Base-by-base conservation (phyloP, 2,113 vertebrate species). In the Puma concolor region DNA sequence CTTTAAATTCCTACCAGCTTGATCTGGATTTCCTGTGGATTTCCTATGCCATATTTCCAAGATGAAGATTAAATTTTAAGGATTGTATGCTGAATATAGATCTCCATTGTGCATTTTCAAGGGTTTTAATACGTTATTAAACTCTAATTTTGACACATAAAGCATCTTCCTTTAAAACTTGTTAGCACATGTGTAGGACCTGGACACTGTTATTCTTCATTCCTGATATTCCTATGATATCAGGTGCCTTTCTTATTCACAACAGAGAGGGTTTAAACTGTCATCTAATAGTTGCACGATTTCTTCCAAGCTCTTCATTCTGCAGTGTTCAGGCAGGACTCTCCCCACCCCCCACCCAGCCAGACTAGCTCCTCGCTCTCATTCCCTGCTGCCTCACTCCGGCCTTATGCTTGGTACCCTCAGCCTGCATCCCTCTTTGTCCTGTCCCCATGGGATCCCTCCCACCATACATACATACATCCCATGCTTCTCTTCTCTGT, bases 41-140 rank as follows among this genome's bases (percentile, higher is more conserved):
- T 96, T 96, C 27, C 31, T 91, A 44, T 79, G 79, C 38, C 14
- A 14, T 57, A 71, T 97, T 94, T 29, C 83, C 69, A 86, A 81
- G 31, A 41, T 76, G 31, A 86, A 8, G 57, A 74, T 86, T 88
- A 64, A 21, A 67, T 69, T 79, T 87, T 74, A 83, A 97, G 36
- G 50, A 69, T 85, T 14, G 11, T 41, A 7, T 12, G 3, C 31
- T 82, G 69, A 89, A 92, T 89, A 82, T 74, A 89, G 17, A 77
- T 50, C 41, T 67, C 66, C 23, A 48, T 69, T 38, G 38, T 81
- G 27, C 12, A 66, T 91, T 95, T 94, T 82, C 38, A 88, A 79
- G 21, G 44, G n/a, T n/a, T 89, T 95, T 89, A n/a, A 41, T 85
- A 9, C 27, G 36, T 52, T 29, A 29, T 71, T 72, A 81, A 31